Conservation (phyloP, 2,888 invertebrate genomes). For the Nudaria mundana region DNA sequence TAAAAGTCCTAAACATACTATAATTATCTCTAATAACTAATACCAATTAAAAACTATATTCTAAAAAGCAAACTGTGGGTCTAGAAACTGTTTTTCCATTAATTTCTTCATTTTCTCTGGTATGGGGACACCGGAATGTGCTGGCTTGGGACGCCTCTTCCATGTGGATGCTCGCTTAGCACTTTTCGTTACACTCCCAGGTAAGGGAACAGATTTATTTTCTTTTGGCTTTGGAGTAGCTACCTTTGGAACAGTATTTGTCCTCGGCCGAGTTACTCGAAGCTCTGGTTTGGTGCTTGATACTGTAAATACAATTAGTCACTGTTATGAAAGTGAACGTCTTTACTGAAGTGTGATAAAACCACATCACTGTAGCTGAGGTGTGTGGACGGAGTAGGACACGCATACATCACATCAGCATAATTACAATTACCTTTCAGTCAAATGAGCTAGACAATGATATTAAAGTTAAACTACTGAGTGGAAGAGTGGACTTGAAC, state of each 20-base stretch:
- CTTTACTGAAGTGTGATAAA: no score
- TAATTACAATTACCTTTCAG: no score
- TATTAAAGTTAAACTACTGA: no score
- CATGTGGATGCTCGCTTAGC: constrained; percentile 48
- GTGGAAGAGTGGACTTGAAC: no score
- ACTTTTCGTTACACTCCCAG: constrained; percentile 53
- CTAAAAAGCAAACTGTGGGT: constrained; percentile 29
- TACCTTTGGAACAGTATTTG: constrained; percentile 46
- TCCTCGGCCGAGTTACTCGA: constrained; percentile 37
- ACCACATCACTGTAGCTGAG: no score
- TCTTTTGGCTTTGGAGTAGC: constrained; percentile 59
- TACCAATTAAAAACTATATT: background rate
- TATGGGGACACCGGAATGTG: constrained; percentile 70
- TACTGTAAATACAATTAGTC: constrained; percentile 35
- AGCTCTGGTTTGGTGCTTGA: constrained; percentile 25
- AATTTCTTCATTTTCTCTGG: constrained; percentile 66
- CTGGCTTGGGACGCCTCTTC: constrained; percentile 60
- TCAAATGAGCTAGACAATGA: no score
- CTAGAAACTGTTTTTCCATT: constrained; percentile 45
- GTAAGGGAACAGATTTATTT: constrained; percentile 39
- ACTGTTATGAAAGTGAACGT: no score
- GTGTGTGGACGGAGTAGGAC: no score
- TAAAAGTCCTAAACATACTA: no score
- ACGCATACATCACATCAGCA: no score
- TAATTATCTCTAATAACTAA: background rate